phyloP scores from a whole-genome alignment of 2,797 vertebrate genomes.

The Fratercula arctica region DNA sequence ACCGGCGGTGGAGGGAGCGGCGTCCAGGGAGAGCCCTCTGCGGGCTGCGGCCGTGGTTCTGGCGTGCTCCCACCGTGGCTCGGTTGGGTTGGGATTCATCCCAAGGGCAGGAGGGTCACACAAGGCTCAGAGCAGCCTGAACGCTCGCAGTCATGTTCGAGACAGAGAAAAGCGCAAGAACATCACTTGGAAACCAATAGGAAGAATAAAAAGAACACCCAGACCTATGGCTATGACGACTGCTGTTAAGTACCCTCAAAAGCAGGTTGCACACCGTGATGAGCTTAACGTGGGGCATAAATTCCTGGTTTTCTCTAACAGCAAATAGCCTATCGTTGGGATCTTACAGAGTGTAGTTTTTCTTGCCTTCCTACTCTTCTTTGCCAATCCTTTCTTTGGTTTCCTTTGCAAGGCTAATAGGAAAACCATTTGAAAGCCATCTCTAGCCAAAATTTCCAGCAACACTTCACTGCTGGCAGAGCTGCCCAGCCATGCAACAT shows the following conservation, averaged over 20 bases:
- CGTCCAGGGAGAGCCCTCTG: not conserved
- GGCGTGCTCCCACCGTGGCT: not conserved
- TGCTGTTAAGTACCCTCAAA: not conserved
- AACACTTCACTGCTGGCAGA: not conserved
- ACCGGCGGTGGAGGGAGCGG: accelerated
- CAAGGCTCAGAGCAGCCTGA: not conserved
- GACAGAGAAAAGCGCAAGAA: not conserved
- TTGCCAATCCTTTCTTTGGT: not conserved
- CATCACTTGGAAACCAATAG: not conserved
- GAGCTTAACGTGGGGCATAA: not conserved
- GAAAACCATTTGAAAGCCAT: not conserved
- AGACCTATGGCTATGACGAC: accelerated
- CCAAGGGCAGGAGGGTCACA: not conserved
- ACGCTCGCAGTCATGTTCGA: accelerated
- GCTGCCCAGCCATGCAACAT: not conserved
- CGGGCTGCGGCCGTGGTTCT: not conserved
- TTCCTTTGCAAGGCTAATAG: not conserved
- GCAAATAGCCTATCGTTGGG: not conserved
- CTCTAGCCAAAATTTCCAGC: not conserved
- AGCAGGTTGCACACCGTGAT: not conserved
- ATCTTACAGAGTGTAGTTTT: not conserved
- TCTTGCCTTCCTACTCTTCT: not conserved
- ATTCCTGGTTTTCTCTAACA: not conserved
- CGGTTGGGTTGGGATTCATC: not conserved
- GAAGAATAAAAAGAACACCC: not conserved